Base-by-base conservation (phyloP, 1,140 invertebrate species). In the Dinothrombium tinctorium region DNA sequence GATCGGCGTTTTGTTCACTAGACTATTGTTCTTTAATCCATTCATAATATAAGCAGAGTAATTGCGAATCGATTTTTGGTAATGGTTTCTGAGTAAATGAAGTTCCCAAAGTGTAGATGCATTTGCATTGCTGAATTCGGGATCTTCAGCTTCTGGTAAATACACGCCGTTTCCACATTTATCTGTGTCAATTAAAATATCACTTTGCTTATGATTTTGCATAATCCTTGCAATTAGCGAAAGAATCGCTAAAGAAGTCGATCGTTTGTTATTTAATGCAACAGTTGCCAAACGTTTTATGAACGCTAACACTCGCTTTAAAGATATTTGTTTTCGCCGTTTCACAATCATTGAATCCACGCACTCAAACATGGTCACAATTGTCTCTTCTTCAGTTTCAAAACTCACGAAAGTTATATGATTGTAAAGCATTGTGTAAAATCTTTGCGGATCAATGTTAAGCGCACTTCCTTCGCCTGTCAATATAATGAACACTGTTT, bases 401-500 rank as follows among this genome's bases (percentile, higher is more conserved):
- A 55, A 56, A 46, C 57, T 48, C 2, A 69, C 43, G 26, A 52
- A 54, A 3, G 76, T 58, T 47, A 86, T 57, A 46, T 69, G 67
- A 32, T 59, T 62, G 53, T 89, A 92, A 2, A 90, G 60, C 56
- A 76, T 69, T 33, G 63, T 66, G 58, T 89, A 86, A 57, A 89
- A 87, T 31, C 54, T 56, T 38, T 69, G 65, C 9, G 84, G 82
- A 64, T 96, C 87, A 37, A 94, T 73, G 53, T 77, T 86, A 12
- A 94, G 60, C 2, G 71, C 69, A 55, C 77, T 71, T 3, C 80
- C 84, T 55, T 90, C 77, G 1, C 78, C 82, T 8, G 77, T 74
- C 20, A 94, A 62, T 48, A 95, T 79, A 19, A 72, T 71, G 53
- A 94, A 83, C 25, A 86, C 80, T 2, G 84, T 82, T 54, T 81